Base-by-base conservation (phyloP, 53 echinoderm and acorn worm species). In the Echinometra lucunter region DNA sequence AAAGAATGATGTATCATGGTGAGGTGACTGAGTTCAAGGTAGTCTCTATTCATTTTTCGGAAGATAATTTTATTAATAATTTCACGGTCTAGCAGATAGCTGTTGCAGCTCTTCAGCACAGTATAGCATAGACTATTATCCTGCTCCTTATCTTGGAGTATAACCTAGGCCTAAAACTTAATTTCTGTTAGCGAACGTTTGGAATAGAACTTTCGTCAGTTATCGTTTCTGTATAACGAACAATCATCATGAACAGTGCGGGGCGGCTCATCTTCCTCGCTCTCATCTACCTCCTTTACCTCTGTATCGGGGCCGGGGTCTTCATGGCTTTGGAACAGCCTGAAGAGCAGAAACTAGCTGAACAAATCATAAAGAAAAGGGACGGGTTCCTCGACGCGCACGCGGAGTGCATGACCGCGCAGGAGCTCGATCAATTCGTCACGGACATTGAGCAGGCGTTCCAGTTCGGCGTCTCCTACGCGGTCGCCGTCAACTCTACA, bases 381-480 rank as follows among this genome's bases (percentile, higher is more conserved):
- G 66, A 83, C 35, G 19, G 57, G 11, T 94, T 94, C 85, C 60
- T 94, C 44, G 42, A 58, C 11, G 63, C 19, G 4, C 85, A 96
- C 81, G 60, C 70, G 15, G 35, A 88, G 27, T 96, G 96, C 66
- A 75, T 96, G 44, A 89, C 57, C 12, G 58, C 88, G 44, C 74
- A 88, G 67, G 95, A 96, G 60, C 89, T 96, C 37, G 80, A 95
- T 37, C 75, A 88, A 13, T 95, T 96, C 60, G 69, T 95, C 10
- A 3, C 2, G 8, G 70, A 57, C 45, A 80, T 96, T 42, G 88
- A 95, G 66, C 37, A 45, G 37, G 96, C 96, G 23, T 95, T 92
- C 92, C 78, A 92, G 21, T 96, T 96, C 88, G 96, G 96, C 30
- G 85, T 96, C 23, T 88, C 89, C 21, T 87, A 89, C 35, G 42